Conservation (phyloP, 1,140 invertebrate genomes). For the Zaprionus ornatus region DNA sequence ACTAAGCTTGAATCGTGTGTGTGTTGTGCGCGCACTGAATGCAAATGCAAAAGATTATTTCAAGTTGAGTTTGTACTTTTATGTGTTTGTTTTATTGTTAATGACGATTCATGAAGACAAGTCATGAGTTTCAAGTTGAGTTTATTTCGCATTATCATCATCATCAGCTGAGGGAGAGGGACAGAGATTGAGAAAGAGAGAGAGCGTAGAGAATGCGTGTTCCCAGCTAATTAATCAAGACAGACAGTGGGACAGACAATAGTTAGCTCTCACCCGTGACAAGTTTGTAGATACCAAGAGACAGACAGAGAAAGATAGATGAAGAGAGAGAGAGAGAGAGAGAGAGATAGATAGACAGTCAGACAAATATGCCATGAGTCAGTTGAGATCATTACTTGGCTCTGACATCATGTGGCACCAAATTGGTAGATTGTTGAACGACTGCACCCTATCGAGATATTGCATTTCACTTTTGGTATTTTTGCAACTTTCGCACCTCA, state of each 20-base stretch:
- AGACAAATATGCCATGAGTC: conserved; percentile 37
- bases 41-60: conserved; percentile 46
- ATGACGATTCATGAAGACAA: conserved; percentile 10
- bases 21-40: conserved; percentile 26
- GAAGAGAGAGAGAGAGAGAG: neutral
- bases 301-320: neutral
- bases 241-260: conserved; percentile 4
- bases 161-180: conserved; percentile 4
- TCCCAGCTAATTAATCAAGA: conserved; percentile 77
- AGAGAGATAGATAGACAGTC: neutral
- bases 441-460: conserved; percentile 6
- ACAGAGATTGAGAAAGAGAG: conserved; percentile 5
- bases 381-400: conserved; percentile 12
- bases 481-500: conserved; percentile 25
- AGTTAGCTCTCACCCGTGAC: conserved; percentile 31
- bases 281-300: conserved; percentile 6
- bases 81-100: conserved; percentile 36
- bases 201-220: conserved; percentile 31
- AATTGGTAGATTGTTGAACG: conserved; percentile 8
- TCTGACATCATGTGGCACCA: conserved; percentile 40
- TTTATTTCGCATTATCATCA: conserved; percentile 42
- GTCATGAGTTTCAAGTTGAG: conserved; percentile 26
- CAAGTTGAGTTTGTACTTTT: conserved; percentile 36
- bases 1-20: neutral
- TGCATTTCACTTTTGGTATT: conserved; percentile 7